These are phyloP conservation scores for Mycalesis mineus DNA, from an alignment of 2,888 invertebrate genomes.

Conservation along the genomic window DNA sequence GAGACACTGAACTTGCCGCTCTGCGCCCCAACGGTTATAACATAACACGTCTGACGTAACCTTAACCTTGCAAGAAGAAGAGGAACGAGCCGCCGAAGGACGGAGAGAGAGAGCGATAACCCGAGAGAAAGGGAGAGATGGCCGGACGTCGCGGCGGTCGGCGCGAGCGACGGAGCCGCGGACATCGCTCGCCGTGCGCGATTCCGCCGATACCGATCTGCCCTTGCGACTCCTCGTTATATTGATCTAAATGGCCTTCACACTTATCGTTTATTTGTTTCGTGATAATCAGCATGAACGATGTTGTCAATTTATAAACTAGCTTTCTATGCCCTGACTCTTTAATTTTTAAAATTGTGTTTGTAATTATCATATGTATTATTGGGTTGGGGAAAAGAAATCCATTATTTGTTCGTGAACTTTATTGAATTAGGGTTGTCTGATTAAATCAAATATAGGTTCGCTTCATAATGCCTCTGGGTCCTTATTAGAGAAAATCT, in stretches of 20 bases:
- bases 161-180: conserved; percentile 29
- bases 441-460: no score
- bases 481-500: no score
- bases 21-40: conserved; percentile 78
- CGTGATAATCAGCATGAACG: conserved; percentile 6
- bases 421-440: no score
- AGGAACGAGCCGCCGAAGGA: conserved; percentile 75
- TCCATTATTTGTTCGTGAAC: no score
- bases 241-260: conserved; percentile 20
- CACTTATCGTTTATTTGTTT: conserved; percentile 20
- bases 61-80: conserved; percentile 79
- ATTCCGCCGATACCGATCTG: conserved; percentile 21
- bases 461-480: no score
- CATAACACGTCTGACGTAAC: conserved; percentile 79
- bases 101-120: conserved; percentile 75
- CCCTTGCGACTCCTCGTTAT: conserved; percentile 13
- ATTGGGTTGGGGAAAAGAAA: no score
- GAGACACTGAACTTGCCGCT: conserved; percentile 77
- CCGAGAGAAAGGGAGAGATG: conserved; percentile 74
- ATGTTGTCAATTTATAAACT: background rate
- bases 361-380: no score
- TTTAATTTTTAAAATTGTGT: no score
- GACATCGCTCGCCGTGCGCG: conserved; percentile 22
- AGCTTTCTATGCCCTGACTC: no score
- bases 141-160: conserved; percentile 34